These are phyloP conservation scores for Hypsibius dujardini DNA, from an alignment of 1,140 invertebrate species.

Conservation along the genomic window DNA sequence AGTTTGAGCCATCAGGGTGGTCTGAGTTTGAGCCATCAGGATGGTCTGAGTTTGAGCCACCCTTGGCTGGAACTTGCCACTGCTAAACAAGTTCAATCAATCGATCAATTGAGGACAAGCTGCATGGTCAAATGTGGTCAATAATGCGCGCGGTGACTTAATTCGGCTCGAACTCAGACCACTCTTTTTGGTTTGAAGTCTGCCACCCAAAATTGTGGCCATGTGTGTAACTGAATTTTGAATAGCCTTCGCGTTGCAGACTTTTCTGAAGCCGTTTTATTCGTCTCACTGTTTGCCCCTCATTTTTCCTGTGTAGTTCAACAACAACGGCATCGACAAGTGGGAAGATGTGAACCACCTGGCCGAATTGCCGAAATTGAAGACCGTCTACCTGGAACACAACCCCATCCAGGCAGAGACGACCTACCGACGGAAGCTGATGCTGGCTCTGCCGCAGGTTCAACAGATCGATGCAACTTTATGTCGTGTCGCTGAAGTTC, in stretches of 20 bases:
- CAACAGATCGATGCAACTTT: constrained; percentile 85
- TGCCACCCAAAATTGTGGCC: background rate
- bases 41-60: no score
- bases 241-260: background rate
- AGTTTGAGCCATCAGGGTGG: no score
- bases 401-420: constrained; percentile 71
- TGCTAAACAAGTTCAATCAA: no score
- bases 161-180: no score
- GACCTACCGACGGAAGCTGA: constrained; percentile 77
- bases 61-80: no score
- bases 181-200: no score
- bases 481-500: constrained; percentile 35
- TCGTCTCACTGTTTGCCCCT: background rate
- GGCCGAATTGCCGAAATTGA: constrained; percentile 50
- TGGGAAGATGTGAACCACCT: constrained; percentile 68
- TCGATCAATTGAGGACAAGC: no score
- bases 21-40: no score
- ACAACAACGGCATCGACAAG: constrained; percentile 69
- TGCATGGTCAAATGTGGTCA: no score
- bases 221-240: constrained; percentile 14
- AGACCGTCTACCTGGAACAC: constrained; percentile 77
- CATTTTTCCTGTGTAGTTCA: constrained; percentile 48
- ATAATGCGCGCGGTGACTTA: no score
- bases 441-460: constrained; percentile 62
- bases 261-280: background rate